phyloP scores from a whole-genome alignment of 2,797 vertebrate genomes.

The Coccyzus lansbergi region DNA sequence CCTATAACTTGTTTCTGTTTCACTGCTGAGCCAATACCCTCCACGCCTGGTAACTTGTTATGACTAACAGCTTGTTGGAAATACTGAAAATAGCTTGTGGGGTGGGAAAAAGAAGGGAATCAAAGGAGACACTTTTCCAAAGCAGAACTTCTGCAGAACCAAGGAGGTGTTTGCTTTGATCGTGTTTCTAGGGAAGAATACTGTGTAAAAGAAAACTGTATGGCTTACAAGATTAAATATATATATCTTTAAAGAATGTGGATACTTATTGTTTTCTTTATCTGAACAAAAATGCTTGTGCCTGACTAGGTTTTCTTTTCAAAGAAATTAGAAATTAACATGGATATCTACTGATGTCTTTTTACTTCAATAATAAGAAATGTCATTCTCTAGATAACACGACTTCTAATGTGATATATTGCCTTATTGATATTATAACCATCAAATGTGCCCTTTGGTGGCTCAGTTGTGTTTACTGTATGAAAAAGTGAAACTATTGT shows the following conservation, averaged over 20 bases:
- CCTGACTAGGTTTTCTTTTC: not conserved
- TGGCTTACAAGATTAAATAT: not conserved
- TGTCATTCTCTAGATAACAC: not conserved
- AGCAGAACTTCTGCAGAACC: not conserved
- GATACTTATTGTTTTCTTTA: not conserved
- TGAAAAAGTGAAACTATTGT: not conserved
- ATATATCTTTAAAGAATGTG: not conserved
- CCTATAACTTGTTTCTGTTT: not conserved
- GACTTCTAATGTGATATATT: not conserved
- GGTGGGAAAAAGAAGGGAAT: not conserved
- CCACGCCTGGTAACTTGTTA: not conserved
- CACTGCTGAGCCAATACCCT: not conserved
- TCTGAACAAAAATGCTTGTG: not conserved
- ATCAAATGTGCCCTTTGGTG: not conserved
- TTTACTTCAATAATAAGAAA: not conserved
- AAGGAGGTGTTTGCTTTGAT: not conserved
- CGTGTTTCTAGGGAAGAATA: not conserved
- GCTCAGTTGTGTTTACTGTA: not conserved
- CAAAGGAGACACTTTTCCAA: not conserved
- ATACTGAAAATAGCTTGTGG: not conserved
- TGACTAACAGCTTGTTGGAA: not conserved
- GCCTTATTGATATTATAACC: not conserved
- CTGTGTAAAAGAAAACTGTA: not conserved
- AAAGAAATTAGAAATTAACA: not conserved
- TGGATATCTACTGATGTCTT: not conserved